Percentiles rank a stretch among this genome's conserved stretches.
phyloP scores from a whole-genome alignment of 2,797 vertebrate genomes.

The Amblyopsis hoosieri region DNA sequence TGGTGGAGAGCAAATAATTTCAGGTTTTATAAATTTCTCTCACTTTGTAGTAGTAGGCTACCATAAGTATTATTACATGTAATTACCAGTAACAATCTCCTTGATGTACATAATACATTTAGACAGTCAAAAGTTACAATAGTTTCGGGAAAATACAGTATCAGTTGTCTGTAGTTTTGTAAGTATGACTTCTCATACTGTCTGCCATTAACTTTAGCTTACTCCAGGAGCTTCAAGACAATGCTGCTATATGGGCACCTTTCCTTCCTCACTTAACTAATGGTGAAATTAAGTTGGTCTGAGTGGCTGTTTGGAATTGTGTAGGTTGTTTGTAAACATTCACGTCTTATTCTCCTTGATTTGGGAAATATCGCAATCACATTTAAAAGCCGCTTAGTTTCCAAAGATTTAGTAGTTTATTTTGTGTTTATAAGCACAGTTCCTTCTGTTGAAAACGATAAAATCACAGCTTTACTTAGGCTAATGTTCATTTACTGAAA shows the following conservation, averaged over 20 bases:
- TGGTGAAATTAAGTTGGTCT: constrained; percentile 48
- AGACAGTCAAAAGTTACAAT: constrained; percentile 25
- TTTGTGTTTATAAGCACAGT: constrained; percentile 45
- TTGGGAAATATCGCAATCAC: constrained; percentile 48
- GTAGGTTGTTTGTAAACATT: constrained; percentile 13
- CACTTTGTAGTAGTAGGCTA: constrained; percentile 33
- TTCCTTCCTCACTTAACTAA: constrained; percentile 47
- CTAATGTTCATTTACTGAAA: constrained; percentile 53
- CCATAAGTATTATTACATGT: constrained; percentile 30
- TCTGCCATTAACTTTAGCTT: constrained; percentile 52
- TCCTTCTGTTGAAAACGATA: constrained; percentile 46
- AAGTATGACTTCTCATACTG: constrained; percentile 43
- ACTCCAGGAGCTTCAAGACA: constrained; percentile 50
- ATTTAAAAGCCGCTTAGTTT: constrained; percentile 57
- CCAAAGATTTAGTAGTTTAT: constrained; percentile 51
- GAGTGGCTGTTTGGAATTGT: constrained; percentile 28
- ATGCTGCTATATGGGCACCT: constrained; percentile 46
- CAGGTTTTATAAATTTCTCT: constrained; percentile 43
- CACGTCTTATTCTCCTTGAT: constrained; percentile 15
- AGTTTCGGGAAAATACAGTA: constrained; percentile 35
- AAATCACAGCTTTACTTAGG: constrained; percentile 37
- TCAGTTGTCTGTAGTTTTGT: constrained; percentile 38
- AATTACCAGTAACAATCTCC: constrained; percentile 30
- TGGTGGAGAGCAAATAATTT: constrained; percentile 22
- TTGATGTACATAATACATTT: constrained; percentile 18